Percentiles rank a stretch among this genome's conserved stretches.
Conservation (phyloP, 2,113 vertebrate species). For the Coryphaenoides rupestris region DNA sequence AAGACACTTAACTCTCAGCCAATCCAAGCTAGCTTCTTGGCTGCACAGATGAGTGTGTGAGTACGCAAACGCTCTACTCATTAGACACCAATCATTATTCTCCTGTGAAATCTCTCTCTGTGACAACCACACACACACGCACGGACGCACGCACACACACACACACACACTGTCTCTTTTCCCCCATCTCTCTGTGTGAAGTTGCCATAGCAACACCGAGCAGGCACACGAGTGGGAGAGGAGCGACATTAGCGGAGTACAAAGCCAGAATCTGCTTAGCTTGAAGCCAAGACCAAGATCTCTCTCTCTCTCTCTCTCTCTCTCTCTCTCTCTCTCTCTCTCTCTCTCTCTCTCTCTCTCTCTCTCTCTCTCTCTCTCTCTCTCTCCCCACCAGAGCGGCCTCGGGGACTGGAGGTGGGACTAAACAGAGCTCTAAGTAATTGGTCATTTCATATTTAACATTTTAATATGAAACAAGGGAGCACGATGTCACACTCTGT, state of each 20-base stretch:
- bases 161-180: background rate
- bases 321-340: too few relatives aligned
- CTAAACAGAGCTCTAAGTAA: too few relatives aligned
- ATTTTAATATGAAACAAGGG: too few relatives aligned
- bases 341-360: too few relatives aligned
- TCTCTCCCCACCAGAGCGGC: background rate
- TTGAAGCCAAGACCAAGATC: too few relatives aligned
- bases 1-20: background rate
- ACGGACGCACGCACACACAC: too few relatives aligned
- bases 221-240: slow-evolving; percentile 36
- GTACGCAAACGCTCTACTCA: slow-evolving; percentile 29
- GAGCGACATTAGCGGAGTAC: slow-evolving; percentile 2
- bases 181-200: slow-evolving; percentile 34
- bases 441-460: too few relatives aligned
- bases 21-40: background rate
- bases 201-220: slow-evolving; percentile 66
- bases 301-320: too few relatives aligned
- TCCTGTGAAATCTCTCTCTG: slow-evolving; percentile 30
- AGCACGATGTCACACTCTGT: too few relatives aligned
- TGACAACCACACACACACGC: slow-evolving; percentile 2
- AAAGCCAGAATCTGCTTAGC: slow-evolving; percentile 1
- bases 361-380: too few relatives aligned
- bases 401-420: background rate
- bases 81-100: slow-evolving; percentile 51
- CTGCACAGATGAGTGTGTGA: slow-evolving; percentile 1